Conservation (phyloP, 2,888 invertebrate genomes). For the Autographa pulchrina region DNA sequence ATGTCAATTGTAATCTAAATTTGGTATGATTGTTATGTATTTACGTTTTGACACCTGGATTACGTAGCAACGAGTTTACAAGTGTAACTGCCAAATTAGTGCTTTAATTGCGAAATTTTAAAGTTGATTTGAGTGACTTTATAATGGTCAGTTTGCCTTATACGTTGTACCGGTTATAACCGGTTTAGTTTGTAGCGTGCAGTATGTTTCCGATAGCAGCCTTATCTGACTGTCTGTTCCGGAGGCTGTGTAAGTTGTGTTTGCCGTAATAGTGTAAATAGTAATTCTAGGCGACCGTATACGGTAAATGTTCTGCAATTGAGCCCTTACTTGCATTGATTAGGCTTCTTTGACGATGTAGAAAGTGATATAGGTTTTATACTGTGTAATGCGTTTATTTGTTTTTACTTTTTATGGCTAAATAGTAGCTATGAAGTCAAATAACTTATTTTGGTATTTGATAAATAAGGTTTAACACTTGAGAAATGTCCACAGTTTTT, state of each 20-base stretch:
- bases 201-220: neutral
- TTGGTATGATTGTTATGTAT: conserved; percentile 25
- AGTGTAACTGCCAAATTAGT: neutral
- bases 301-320: conserved; percentile 1
- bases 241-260: neutral
- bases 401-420: conserved; percentile 22
- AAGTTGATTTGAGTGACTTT: neutral
- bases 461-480: too few relatives aligned
- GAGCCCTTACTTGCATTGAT: conserved; percentile 4
- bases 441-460: too few relatives aligned
- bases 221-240: neutral
- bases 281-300: neutral
- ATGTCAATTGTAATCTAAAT: conserved; percentile 22
- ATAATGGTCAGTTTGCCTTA: neutral
- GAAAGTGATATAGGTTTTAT: neutral
- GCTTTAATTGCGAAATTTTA: neutral
- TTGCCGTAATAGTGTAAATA: neutral
- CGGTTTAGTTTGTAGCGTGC: neutral
- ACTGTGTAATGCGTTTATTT: neutral
- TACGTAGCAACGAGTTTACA: conserved; percentile 26
- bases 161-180: neutral
- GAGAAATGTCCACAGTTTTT: too few relatives aligned
- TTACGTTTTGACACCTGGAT: conserved; percentile 29
- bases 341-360: conserved; percentile 1
- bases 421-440: conserved; percentile 13